These are phyloP conservation scores for Brienomyrus longianalis DNA, from an alignment of 2,113 vertebrate species.

Conservation along the genomic window DNA sequence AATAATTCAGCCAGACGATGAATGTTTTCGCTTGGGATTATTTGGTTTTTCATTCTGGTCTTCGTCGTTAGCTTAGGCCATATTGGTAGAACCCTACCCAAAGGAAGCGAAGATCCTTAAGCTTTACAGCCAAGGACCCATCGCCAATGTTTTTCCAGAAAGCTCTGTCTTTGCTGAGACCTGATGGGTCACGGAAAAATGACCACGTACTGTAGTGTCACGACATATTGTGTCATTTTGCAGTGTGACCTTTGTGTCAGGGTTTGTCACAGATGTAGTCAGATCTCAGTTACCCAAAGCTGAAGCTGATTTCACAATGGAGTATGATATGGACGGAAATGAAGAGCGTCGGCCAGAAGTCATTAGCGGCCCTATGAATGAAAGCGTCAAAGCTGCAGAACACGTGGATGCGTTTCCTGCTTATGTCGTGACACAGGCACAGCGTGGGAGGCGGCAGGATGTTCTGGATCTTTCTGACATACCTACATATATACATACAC, in stretches of 20 bases:
- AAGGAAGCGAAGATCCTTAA: background rate
- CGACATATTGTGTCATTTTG: background rate
- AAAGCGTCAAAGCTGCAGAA: background rate
- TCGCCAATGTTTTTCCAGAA: background rate
- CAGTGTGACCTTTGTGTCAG: background rate
- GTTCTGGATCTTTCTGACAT: background rate
- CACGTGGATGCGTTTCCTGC: background rate
- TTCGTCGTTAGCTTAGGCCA: background rate
- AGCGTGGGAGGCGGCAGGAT: background rate
- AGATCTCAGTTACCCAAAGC: background rate
- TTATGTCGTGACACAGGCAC: background rate
- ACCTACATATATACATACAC: background rate
- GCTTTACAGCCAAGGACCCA: background rate
- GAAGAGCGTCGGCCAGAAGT: background rate
- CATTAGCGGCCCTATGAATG: background rate
- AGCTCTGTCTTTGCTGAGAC: background rate
- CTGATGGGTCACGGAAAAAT: background rate
- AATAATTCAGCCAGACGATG: background rate
- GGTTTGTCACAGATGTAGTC: background rate
- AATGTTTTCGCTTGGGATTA: background rate
- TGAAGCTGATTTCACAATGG: background rate
- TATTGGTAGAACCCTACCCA: background rate
- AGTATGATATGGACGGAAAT: background rate
- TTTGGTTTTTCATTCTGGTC: background rate
- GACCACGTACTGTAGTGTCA: background rate